A percentile compares a stretch with the other conserved stretches of the same genome.
These are phyloP conservation scores for Dryocosmus kuriphilus DNA, from an alignment of 2,888 invertebrate genomes.

Conservation along the genomic window DNA sequence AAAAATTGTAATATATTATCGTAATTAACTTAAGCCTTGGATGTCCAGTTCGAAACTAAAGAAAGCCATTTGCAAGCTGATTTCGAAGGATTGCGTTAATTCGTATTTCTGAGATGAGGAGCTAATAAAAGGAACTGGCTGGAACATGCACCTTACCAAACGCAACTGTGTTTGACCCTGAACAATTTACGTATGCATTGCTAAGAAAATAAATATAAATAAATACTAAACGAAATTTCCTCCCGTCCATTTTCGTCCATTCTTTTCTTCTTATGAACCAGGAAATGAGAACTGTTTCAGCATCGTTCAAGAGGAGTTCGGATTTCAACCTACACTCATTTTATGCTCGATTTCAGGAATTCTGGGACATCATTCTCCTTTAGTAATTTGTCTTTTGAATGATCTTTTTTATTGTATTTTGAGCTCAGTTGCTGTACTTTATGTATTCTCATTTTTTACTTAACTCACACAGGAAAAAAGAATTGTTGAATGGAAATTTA, in stretches of 20 bases:
- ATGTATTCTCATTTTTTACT: no score
- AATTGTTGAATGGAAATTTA: no score
- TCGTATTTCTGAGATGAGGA: slow-evolving; percentile 19
- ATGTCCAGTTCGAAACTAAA: neutral
- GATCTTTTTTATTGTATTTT: no score
- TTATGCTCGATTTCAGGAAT: slow-evolving; percentile 2
- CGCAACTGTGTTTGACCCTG: slow-evolving; percentile 23
- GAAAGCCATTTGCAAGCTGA: slow-evolving; percentile 39
- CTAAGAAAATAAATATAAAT: slow-evolving; percentile 30
- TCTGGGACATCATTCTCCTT: neutral
- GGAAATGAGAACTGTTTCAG: neutral
- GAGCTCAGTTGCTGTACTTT: no score
- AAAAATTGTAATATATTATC: slow-evolving; percentile 25
- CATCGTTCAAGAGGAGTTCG: neutral
- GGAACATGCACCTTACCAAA: neutral
- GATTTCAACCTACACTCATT: neutral
- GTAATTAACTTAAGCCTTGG: neutral
- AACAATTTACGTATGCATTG: slow-evolving; percentile 39
- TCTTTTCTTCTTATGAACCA: neutral
- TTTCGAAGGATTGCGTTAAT: slow-evolving; percentile 26
- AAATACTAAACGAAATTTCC: slow-evolving; percentile 16
- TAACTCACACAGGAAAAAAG: no score
- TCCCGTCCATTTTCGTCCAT: slow-evolving; percentile 9
- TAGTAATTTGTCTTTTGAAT: no score
- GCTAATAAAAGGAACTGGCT: slow-evolving; percentile 24